phyloP scores from a whole-genome alignment of 2,113 vertebrate genomes.

The Eptesicus fuscus region DNA sequence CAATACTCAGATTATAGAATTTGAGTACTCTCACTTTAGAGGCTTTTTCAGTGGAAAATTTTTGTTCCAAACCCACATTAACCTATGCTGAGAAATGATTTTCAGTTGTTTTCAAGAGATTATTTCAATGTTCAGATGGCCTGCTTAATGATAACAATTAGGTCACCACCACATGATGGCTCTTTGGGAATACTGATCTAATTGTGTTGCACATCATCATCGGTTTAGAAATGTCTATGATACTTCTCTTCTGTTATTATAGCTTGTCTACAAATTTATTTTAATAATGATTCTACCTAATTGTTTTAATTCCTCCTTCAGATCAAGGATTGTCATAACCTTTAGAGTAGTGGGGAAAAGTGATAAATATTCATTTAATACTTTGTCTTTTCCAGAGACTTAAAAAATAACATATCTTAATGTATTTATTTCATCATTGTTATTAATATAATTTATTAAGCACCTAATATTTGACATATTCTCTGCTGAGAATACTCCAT shows the following conservation, averaged over 20 bases:
- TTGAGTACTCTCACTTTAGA: not conserved
- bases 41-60: not conserved
- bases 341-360: not conserved
- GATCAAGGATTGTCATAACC: not conserved
- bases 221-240: not conserved
- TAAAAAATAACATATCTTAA: not conserved
- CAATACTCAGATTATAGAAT: constrained; percentile 21
- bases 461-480: not conserved
- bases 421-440: not conserved
- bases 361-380: not conserved
- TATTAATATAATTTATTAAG: not conserved
- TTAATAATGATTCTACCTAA: not conserved
- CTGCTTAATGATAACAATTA: not conserved
- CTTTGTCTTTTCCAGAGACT: not conserved
- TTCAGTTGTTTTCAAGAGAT: not conserved
- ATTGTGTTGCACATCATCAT: not conserved
- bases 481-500: not conserved
- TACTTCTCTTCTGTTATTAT: not conserved
- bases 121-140: not conserved
- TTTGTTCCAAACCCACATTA: not conserved
- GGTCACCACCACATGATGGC: not conserved
- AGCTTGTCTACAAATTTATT: constrained; percentile 14
- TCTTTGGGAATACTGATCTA: not conserved
- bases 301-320: constrained; percentile 16
- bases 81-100: not conserved